Evolutionary conservation across 2,113 vertebrate species (phyloP), one percentile per base, ranked within the genome.

Genomic region (Cebidichthys violaceus): DNA sequence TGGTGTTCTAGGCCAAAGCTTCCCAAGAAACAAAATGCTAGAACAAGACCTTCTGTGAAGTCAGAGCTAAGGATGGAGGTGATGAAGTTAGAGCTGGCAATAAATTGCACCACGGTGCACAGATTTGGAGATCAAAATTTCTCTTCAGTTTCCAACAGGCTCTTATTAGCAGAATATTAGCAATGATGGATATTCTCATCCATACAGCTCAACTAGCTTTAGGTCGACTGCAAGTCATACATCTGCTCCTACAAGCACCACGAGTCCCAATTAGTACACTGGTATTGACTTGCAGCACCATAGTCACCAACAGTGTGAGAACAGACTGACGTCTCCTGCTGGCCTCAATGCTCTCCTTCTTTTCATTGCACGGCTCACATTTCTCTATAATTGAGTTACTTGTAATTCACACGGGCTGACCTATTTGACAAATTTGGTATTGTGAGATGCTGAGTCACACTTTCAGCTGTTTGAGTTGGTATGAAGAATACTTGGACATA

Each of bases 321-420:
- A 37, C 5, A 50, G 18, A 22, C 39, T 4, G 54, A 31, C 6
- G 39, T 66, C 70, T 68, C 22, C 54, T 29, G 52, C 33, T 31
- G 54, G 13, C 22, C 39, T 78, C 29, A 57, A 9, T 50, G 13
- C 18, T 52, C 18, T 47, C 35, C 2, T 50, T 64, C 31, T 10
- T 15, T 24, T 31, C 4, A 1, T 45, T 70, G 35, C 22, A 22
- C 74, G 59, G 47, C 43, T 54, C 55, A 18, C 35, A 68, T 85
- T 86, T 59, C 33, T 77, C 47, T 10, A 4, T 81, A 68, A 83
- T 37, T 60, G 10, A 68, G 66, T 85, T 74, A 85, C 22, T 47
- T 39, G 9, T 14, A 50, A 73, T 45, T 79, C 62, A 79, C 43
- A 45, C 8, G 6, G 50, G 20, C 45, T 43, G 50, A 74, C 14